phyloP scores from a whole-genome alignment of 2,113 vertebrate species.

The Platysternon megacephalum region DNA sequence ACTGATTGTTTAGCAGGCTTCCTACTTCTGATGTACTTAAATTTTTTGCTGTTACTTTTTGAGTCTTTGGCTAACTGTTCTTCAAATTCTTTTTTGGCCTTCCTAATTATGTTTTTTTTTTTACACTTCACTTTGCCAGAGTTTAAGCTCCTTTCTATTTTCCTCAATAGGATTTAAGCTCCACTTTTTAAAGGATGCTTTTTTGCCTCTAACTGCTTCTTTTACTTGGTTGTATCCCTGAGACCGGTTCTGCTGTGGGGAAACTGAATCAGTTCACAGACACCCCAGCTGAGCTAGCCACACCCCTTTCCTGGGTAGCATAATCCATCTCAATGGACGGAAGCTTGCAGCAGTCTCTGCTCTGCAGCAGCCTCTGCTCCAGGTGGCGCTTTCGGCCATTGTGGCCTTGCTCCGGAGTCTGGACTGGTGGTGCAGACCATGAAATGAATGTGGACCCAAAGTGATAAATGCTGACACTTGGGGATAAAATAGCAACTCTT shows the following conservation, averaged over 20 bases:
- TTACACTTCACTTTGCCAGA: no score
- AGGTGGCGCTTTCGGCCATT: no score
- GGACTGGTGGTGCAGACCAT: background rate
- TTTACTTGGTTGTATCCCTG: background rate
- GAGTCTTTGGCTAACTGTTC: no score
- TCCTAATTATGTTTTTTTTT: no score
- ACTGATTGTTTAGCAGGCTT: no score
- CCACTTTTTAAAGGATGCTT: no score
- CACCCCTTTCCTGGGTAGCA: background rate
- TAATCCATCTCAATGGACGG: background rate
- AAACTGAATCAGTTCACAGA: background rate
- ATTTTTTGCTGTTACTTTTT: no score
- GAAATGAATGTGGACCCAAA: background rate
- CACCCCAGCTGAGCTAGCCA: background rate
- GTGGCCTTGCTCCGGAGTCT: background rate
- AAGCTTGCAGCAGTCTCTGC: background rate
- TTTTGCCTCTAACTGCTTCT: no score
- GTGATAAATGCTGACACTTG: background rate
- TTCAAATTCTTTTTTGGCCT: no score
- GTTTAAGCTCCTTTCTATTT: no score
- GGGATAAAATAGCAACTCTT: background rate
- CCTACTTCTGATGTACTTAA: no score
- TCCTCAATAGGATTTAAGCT: no score
- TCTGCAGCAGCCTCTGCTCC: background rate
- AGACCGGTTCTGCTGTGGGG: background rate